Percentiles rank a stretch among this genome's conserved stretches.
These are phyloP conservation scores for human DNA, from an alignment of 2,113 vertebrate genomes.

Conservation along the genomic window DNA sequence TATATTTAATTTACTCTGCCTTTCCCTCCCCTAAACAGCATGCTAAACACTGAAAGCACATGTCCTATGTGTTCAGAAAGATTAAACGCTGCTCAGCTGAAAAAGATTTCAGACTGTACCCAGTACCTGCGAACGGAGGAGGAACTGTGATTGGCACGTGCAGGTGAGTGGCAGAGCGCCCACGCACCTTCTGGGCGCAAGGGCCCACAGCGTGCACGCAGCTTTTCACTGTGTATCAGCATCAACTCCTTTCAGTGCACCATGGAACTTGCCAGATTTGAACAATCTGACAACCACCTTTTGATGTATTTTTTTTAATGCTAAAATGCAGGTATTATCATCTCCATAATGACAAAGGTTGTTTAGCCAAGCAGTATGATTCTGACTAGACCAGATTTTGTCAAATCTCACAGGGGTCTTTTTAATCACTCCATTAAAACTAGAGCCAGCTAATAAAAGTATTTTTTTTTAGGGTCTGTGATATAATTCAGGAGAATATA, in stretches of 20 bases:
- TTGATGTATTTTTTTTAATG: background rate
- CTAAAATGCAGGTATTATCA: background rate
- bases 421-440: background rate
- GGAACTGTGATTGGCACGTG: slow-evolving; percentile 76
- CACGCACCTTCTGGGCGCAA: rapidly evolving
- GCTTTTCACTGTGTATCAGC: background rate
- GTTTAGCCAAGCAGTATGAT: background rate
- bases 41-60: slow-evolving; percentile 89
- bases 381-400: background rate
- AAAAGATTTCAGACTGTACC: slow-evolving; percentile 88
- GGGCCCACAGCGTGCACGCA: background rate
- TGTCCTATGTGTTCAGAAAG: slow-evolving; percentile 97
- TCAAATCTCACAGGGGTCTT: background rate
- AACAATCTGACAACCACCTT: background rate
- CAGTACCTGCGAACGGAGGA: slow-evolving; percentile 87
- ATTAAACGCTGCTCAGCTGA: slow-evolving; percentile 85
- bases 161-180: slow-evolving; percentile 52
- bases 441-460: background rate
- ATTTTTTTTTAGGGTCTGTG: background rate
- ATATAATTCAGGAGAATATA: background rate
- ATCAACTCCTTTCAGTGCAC: background rate
- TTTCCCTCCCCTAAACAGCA: slow-evolving; percentile 82
- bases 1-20: background rate
- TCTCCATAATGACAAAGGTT: background rate
- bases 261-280: background rate